Conservation (phyloP, 2,797 vertebrate genomes). For the Alca torda region DNA sequence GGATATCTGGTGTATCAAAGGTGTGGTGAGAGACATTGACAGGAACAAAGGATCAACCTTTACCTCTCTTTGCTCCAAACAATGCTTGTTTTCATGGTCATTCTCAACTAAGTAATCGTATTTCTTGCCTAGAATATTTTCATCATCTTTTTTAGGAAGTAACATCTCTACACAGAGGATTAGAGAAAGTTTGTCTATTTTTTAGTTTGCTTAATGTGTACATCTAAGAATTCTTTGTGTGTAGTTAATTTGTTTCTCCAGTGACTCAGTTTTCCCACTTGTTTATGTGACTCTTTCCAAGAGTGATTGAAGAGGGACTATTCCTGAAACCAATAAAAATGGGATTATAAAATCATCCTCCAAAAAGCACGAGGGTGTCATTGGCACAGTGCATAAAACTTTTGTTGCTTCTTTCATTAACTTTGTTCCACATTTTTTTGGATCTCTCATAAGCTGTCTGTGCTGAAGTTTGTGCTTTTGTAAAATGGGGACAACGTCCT, state of each 20-base stretch:
- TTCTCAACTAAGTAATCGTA: neutral
- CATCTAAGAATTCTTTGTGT: neutral
- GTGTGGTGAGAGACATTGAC: neutral
- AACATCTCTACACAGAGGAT: neutral
- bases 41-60: neutral
- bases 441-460: neutral
- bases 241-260: neutral
- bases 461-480: neutral
- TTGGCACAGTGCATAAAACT: neutral
- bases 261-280: neutral
- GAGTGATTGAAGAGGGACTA: neutral
- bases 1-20: constrained; percentile 2
- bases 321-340: neutral
- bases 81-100: neutral
- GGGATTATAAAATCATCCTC: neutral
- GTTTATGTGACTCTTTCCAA: neutral
- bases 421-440: neutral
- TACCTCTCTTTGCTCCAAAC: neutral
- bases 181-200: neutral
- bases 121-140: neutral
- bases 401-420: neutral
- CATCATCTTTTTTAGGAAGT: neutral
- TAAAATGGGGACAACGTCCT: neutral
- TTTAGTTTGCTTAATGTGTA: neutral
- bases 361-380: neutral